Percentiles rank a stretch among this genome's conserved stretches.
These are phyloP conservation scores for Pseudomyrmex gracilis DNA, from an alignment of 1,140 invertebrate genomes.

Conservation along the genomic window DNA sequence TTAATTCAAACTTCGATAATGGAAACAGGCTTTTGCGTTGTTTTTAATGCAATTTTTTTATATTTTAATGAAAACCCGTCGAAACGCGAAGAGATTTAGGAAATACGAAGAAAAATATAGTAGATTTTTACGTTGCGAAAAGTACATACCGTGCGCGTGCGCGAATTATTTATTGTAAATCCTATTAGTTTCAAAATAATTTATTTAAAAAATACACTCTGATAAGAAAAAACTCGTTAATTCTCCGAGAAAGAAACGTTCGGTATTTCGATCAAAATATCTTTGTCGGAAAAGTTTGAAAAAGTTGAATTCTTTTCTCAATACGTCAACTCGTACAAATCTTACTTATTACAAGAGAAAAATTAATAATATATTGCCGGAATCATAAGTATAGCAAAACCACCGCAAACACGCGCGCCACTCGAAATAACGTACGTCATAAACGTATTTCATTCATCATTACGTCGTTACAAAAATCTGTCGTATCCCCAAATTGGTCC, in stretches of 20 bases:
- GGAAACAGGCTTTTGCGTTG: constrained; percentile 14
- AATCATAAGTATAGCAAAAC: not conserved
- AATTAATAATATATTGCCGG: not conserved
- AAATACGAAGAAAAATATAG: not conserved
- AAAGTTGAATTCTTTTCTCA: not conserved
- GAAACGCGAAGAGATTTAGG: constrained; percentile 19
- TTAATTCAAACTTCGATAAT: constrained; percentile 50
- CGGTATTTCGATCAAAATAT: not conserved
- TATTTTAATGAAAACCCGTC: constrained; percentile 35
- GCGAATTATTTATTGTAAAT: not conserved
- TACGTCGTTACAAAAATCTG: constrained; percentile 14
- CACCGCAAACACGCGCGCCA: not conserved
- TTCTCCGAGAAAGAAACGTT: not conserved
- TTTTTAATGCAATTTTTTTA: constrained; percentile 31
- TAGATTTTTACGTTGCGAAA: not conserved
- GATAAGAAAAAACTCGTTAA: not conserved
- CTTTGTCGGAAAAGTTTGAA: not conserved
- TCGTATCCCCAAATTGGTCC: not conserved
- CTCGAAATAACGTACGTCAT: not conserved
- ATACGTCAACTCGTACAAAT: not conserved
- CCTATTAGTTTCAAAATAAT: constrained; percentile 5
- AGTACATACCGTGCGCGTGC: not conserved
- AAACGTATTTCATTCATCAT: not conserved
- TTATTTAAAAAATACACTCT: not conserved
- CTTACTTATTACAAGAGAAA: not conserved